Conservation (phyloP, 2,113 vertebrate species). For the Macquaria ambigua region DNA sequence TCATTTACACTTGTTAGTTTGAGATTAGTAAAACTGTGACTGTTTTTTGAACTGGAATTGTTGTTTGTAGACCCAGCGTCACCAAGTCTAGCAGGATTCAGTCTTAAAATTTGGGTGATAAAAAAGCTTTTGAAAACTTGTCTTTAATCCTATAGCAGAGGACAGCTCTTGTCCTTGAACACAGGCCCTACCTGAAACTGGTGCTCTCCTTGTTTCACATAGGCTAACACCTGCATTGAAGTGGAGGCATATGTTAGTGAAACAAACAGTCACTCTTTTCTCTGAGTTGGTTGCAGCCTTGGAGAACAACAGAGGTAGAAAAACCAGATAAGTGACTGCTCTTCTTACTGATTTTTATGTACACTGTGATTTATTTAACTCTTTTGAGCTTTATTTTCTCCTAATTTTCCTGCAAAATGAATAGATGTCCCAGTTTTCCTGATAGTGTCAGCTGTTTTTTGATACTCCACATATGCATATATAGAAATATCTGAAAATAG, state of each 20-base stretch:
- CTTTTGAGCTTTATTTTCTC: neutral
- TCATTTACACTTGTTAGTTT: slow-evolving; percentile 15
- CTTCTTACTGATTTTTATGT: neutral
- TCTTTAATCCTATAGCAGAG: neutral
- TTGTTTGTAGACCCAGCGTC: neutral
- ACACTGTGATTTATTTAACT: neutral
- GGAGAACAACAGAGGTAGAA: neutral
- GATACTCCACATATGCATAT: neutral
- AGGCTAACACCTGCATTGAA: neutral
- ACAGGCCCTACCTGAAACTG: neutral
- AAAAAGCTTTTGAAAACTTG: neutral
- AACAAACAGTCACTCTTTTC: neutral
- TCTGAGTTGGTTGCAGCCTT: neutral
- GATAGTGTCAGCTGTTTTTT: neutral
- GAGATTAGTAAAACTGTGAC: neutral
- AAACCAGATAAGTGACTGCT: neutral
- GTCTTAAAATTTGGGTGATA: neutral
- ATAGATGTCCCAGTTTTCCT: neutral
- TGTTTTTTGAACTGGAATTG: neutral
- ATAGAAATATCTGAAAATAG: neutral
- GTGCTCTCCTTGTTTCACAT: neutral
- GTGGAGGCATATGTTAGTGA: neutral
- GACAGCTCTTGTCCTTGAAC: slow-evolving; percentile 26
- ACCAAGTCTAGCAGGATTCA: neutral
- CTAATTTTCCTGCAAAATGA: neutral